Percentiles rank a stretch among this genome's conserved stretches.
phyloP scores from a whole-genome alignment of 2,113 vertebrate genomes.

The Cricetomys ansorgei region DNA sequence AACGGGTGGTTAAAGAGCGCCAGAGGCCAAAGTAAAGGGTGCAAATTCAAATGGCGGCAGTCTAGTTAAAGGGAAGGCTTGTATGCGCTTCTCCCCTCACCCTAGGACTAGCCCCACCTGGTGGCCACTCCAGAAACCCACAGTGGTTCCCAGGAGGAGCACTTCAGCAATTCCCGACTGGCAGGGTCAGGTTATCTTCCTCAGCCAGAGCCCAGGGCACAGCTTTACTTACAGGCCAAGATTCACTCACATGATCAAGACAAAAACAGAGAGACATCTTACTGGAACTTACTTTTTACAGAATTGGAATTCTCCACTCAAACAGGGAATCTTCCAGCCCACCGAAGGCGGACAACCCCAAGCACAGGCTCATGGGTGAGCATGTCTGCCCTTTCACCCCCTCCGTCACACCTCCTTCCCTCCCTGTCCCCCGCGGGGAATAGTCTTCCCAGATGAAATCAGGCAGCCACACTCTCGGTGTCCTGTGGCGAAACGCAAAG shows the following conservation, averaged over 20 bases:
- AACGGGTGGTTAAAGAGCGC: neutral
- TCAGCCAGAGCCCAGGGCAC: neutral
- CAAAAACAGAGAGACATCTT: neutral
- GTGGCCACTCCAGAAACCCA: neutral
- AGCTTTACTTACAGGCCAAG: neutral
- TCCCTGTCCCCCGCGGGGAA: neutral
- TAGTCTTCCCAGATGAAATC: neutral
- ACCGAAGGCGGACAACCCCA: neutral
- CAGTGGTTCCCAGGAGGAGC: neutral
- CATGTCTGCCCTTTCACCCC: neutral
- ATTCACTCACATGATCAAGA: neutral
- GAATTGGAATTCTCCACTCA: neutral
- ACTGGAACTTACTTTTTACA: neutral
- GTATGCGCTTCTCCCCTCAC: rapidly evolving
- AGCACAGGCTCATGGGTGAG: neutral
- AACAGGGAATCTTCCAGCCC: neutral
- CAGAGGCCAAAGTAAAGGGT: neutral
- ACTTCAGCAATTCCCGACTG: neutral
- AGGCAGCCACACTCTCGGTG: neutral
- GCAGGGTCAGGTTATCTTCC: neutral
- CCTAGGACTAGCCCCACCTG: neutral
- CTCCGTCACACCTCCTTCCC: too few relatives aligned
- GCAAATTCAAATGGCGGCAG: neutral
- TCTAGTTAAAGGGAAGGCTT: neutral
- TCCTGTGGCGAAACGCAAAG: neutral